Evolutionary conservation across 53 echinoderm and acorn worm genomes (phyloP), one percentile per base, ranked within the genome.

Genomic region (Echinarachnius parma): DNA sequence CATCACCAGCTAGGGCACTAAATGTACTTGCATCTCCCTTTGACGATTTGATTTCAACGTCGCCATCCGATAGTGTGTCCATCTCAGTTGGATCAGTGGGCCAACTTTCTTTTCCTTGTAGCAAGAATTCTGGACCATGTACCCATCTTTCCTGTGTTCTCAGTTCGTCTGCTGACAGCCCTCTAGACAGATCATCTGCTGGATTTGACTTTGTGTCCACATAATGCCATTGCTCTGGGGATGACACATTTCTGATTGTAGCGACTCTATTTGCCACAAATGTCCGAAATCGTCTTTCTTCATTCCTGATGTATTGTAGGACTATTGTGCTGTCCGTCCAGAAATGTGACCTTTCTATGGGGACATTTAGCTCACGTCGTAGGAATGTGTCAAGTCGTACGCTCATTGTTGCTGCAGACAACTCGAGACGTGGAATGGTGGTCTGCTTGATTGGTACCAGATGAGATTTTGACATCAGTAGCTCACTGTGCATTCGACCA

Each of bases 111-210:
- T 85, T 46, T 29, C 60, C 61, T 34, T 21, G 39, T 24, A 71
- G 71, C 21, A 89, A 66, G 62, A 81, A 89, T 34, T 48, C 28
- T 30, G 85, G 82, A 34, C 78, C 89, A 39, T 85, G 53, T 46
- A 62, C 34, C 83, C 80, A 83, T 48, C 71, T 78, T 34, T 75
- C 28, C 20, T 69, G 76, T 3, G 61, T 30, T 15, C 21, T 46
- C 58, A 86, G 61, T 53, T 86, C 76, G 5, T 79, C 57, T 22
- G 62, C 70, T 20, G 83, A 55, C 39, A 83, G 49, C 30, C 92
- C 83, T 34, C 92, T 67, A 28, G 87, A 80, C 16, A 77, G 49
- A 77, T 87, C 87, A 81, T 80, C 87, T 8, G 92, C 92, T 39
- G 87, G 81, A 59, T 91, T 87, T 13, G 68, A 74, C 35, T 70